Base-by-base conservation (phyloP, 2,113 vertebrate genomes). In the Oreochromis tanganicae region DNA sequence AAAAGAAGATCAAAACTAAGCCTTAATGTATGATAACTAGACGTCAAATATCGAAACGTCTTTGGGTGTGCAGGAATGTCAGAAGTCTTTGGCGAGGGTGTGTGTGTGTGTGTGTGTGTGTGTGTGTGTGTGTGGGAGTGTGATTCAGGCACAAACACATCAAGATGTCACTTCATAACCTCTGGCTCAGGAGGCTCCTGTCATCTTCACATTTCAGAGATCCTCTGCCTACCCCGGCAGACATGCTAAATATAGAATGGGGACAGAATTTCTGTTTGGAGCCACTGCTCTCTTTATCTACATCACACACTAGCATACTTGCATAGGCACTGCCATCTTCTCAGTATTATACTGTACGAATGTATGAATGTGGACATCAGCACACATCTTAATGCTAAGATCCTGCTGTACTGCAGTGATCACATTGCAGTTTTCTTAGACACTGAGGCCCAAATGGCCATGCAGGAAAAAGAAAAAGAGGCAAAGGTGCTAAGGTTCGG, bases 211-310 rank as follows among this genome's bases (percentile, higher is more conserved):
- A 96, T 95, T 93, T 94, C 93, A 92, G 93, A 96, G 93, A 95
- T 93, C 91, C 92, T 94, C 91, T 93, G 94, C 93, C 93, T 94
- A 84, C 87, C 92, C 94, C 92, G 61, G 90, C 94, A 95, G 94
- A 94, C 88, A 86, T 87, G 92, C 96, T 96, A 96, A 96, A 96
- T 95, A 96, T 96, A 96, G 96, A 95, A 91, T 82, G 85, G 93
- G 94, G 92, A 91, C 93, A 94, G 89, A 94, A 90, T 93, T 93
- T 94, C 85, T 88, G 89, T 94, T 95, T 92, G 91, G 94, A 94
- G 85, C 87, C 88, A 88, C 88, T 85, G 90, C 87, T 93, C 86
- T 84, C 90, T 92, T 94, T 88, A 93, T 94, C 92, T 93, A 84
- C 92, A 92, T 94, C 90, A 81, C 91, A 91, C 86, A 81, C 85